phyloP scores from a whole-genome alignment of 2,113 vertebrate genomes.

The Pongo abelii region DNA sequence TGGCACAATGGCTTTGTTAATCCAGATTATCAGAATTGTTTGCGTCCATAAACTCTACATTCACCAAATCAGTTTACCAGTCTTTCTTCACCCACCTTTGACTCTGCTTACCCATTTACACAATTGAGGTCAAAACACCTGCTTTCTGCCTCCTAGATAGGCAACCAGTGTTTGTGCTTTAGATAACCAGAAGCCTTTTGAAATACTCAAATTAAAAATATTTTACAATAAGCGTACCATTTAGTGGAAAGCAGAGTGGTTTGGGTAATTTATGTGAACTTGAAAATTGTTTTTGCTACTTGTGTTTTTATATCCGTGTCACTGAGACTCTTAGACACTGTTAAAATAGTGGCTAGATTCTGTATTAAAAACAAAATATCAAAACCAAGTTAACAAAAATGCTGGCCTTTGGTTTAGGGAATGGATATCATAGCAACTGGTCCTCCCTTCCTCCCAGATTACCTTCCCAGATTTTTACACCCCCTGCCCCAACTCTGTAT shows the following conservation, averaged over 20 bases:
- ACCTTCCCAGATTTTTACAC: not conserved
- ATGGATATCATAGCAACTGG: not conserved
- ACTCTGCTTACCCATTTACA: not conserved
- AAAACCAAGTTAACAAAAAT: not conserved
- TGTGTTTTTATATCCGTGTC: not conserved
- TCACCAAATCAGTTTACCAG: not conserved
- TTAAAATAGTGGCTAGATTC: not conserved
- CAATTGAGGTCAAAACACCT: not conserved
- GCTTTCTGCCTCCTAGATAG: not conserved
- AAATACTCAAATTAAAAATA: not conserved
- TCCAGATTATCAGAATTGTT: too few species aligned
- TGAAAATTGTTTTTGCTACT: not conserved
- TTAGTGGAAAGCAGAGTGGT: not conserved
- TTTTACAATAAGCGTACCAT: not conserved
- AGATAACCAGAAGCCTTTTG: not conserved
- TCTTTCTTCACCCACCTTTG: not conserved
- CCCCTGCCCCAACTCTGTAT: fast-evolving
- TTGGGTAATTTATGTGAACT: not conserved
- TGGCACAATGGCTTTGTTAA: too few species aligned
- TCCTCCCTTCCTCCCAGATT: not conserved
- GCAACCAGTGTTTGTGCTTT: not conserved
- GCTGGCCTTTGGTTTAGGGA: not conserved
- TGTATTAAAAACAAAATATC: not conserved
- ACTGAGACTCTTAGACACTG: not conserved
- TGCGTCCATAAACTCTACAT: too few species aligned